Evolutionary conservation across 1,140 invertebrate genomes (phyloP).

Genomic region (Anastrepha ludens): DNA sequence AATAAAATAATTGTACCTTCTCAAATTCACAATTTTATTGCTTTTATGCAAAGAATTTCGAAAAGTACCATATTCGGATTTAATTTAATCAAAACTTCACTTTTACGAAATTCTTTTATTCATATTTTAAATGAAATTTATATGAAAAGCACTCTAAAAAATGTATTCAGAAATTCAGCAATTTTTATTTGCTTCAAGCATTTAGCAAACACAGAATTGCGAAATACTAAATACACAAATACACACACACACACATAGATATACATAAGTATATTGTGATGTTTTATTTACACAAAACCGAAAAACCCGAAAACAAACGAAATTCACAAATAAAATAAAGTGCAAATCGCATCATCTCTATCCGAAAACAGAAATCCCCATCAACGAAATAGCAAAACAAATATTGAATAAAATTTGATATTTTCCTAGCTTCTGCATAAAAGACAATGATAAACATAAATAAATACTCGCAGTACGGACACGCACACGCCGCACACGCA

Average conservation of each 20-base stretch:
- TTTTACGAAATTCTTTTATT: not conserved
- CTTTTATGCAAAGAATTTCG: not conserved
- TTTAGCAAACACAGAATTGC: conserved; percentile 32
- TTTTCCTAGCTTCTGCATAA: conserved; percentile 28
- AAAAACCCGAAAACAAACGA: conserved; percentile 2
- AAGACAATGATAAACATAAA: conserved; percentile 29
- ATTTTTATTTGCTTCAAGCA: conserved; percentile 23
- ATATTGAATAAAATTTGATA: conserved; percentile 43
- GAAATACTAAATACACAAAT: not conserved
- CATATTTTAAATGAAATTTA: conserved; percentile 33
- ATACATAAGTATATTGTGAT: not conserved
- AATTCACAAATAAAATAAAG: not conserved
- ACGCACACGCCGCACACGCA: not conserved
- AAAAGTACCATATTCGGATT: not conserved
- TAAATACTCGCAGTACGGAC: not conserved
- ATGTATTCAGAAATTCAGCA: not conserved
- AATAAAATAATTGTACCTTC: too few species aligned
- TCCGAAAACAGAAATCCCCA: not conserved
- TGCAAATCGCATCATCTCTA: not conserved
- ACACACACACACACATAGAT: too few species aligned
- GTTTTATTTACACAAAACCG: conserved; percentile 15
- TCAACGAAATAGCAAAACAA: conserved; percentile 33
- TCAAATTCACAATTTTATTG: not conserved
- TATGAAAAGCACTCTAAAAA: not conserved
- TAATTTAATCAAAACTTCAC: conserved; percentile 39